Percentiles rank a stretch among this genome's conserved stretches.
These are phyloP conservation scores for Panurus biarmicus DNA, from an alignment of 2,113 vertebrate species.

Conservation along the genomic window DNA sequence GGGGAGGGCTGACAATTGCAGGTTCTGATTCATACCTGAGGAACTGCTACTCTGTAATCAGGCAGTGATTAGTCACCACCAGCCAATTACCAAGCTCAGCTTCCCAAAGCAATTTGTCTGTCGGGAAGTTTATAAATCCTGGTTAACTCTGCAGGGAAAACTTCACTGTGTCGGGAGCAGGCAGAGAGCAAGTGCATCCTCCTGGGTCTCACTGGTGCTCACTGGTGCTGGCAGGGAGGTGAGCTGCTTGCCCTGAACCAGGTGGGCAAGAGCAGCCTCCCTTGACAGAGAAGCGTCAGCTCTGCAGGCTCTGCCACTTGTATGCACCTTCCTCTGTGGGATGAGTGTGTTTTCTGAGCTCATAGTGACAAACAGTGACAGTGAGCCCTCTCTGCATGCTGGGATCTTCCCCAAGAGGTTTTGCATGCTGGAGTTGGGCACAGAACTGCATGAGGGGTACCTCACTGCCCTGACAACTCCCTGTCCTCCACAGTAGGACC, in stretches of 20 bases:
- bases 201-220: no score
- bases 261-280: neutral
- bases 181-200: neutral
- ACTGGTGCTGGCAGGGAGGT: neutral
- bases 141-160: neutral
- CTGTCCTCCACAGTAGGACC: neutral
- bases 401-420: neutral
- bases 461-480: neutral
- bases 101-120: constrained; percentile 23
- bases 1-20: constrained; percentile 9
- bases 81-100: neutral
- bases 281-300: neutral
- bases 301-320: neutral
- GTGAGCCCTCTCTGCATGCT: neutral
- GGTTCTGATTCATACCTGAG: constrained; percentile 63
- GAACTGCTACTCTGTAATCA: constrained; percentile 42
- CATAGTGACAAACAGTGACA: neutral
- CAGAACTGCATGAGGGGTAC: neutral
- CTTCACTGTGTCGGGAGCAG: rapidly evolving
- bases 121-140: neutral
- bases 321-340: rapidly evolving
- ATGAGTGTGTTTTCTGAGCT: neutral
- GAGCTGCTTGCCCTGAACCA: neutral
- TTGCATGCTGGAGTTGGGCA: neutral
- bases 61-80: constrained; percentile 18